phyloP scores from a whole-genome alignment of 2,113 vertebrate species.

The Petrocephalus microphthalmus region DNA sequence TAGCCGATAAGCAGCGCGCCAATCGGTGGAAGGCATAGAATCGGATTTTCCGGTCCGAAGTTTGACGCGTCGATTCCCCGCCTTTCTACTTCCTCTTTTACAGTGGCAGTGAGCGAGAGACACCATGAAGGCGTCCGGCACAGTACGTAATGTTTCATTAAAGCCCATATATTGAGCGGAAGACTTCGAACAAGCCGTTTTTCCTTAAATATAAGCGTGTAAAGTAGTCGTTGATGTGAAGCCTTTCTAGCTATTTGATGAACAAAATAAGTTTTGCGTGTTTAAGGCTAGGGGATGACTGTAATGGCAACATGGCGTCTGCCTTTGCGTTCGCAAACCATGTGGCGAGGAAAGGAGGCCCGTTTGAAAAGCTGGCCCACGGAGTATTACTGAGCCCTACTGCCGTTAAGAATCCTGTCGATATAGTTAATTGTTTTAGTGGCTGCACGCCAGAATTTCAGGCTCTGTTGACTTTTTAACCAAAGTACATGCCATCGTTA shows the following conservation, averaged over 20 bases:
- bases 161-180: accelerated
- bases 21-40: slow-evolving; percentile 1
- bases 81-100: slow-evolving; percentile 68
- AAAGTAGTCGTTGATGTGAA: not conserved
- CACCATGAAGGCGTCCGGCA: slow-evolving; percentile 93
- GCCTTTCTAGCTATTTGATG: not conserved
- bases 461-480: not conserved
- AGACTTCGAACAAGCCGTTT: not conserved
- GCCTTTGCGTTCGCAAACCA: not conserved
- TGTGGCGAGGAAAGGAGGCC: slow-evolving; percentile 13
- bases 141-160: slow-evolving; percentile 59
- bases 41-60: slow-evolving; percentile 9
- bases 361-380: not conserved
- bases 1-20: not conserved
- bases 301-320: slow-evolving; percentile 37
- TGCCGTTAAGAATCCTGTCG: not conserved
- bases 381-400: not conserved
- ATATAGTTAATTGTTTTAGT: not conserved
- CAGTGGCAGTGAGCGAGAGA: slow-evolving; percentile 50
- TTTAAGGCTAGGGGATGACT: not conserved
- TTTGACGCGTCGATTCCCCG: slow-evolving; percentile 41
- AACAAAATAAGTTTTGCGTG: not conserved
- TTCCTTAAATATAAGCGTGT: not conserved
- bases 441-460: not conserved
- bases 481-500: not conserved